Evolutionary conservation across 2,888 invertebrate genomes (phyloP).

Genomic region (Geotrupes spiniger): DNA sequence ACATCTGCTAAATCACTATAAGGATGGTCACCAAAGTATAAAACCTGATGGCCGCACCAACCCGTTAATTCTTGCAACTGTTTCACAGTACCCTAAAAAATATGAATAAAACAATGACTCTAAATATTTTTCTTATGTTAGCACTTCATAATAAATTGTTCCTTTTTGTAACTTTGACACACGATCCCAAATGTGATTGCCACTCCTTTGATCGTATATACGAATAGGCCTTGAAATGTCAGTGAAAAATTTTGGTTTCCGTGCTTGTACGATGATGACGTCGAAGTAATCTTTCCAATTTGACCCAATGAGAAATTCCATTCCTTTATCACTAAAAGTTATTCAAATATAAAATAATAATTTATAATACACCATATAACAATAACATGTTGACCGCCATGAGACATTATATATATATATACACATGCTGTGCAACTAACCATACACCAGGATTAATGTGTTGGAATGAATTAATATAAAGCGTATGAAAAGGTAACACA

Average conservation of each 20-base stretch:
- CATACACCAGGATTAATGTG: no score
- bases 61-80: constrained; percentile 89
- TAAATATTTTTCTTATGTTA: constrained; percentile 5
- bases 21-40: constrained; percentile 98
- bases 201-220: constrained; percentile 76
- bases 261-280: constrained; percentile 90
- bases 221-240: constrained; percentile 88
- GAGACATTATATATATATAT: no score
- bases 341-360: no score
- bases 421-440: no score
- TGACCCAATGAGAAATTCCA: constrained; percentile 82
- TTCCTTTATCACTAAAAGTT: constrained; percentile 71
- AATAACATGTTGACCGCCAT: no score
- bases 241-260: constrained; percentile 95
- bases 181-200: constrained; percentile 87
- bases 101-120: neutral
- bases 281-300: constrained; percentile 92
- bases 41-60: constrained; percentile 87
- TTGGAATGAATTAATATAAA: neutral
- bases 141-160: constrained; percentile 87
- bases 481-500: no score
- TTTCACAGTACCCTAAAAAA: constrained; percentile 80
- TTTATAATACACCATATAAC: constrained; percentile 1
- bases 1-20: constrained; percentile 96
- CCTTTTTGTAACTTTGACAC: constrained; percentile 85